Base-by-base conservation (phyloP, 2,888 invertebrate genomes). In the Drosophila incognita region DNA sequence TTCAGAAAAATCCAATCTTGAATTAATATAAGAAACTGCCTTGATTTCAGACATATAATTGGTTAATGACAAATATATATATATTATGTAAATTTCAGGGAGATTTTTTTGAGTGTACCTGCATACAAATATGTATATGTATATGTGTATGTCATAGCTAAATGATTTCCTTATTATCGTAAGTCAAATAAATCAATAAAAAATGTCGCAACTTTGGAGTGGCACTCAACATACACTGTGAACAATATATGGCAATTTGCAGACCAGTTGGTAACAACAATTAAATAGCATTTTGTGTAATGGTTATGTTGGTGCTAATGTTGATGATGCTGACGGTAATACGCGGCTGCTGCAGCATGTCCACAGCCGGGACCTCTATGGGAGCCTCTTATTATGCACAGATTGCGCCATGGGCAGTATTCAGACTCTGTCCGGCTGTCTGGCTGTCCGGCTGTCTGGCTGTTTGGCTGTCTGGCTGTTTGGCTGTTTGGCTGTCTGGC, bases 291-390 rank as follows among this genome's bases (percentile, higher is more conserved):
- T 61, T 67, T 62, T 63, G 53, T 58, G 52, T 71, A 83, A 71
- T 83, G 49, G 67, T 61, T 56, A 69, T 71, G 70, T 38, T 61
- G 48, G 33, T 40, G 42, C 46, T 83, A 82, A 82, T 69, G 65
- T 49, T 63, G 51, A 82, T 79, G 76, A 52, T 58, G 54, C 71
- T 71, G 71, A 56, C 51, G 52, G 59, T 82, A 71, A 73, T 73
- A 62, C 42, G 46, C 27, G 18, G 49, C 42, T 31, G 59, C 42
- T 48, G n/a, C 35, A 49, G 31, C 57, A 51, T 75, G 70, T 68
- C 63, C 61, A 24, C 15, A 8, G 7, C 15, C 15, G 15, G 60
- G 36, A 42, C 48, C 51, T 48, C 40, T 49, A 46, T 54, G n/a
- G 15, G 29, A 58, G 60, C 54, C 69, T 49, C 49, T 79, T 62